Base-by-base conservation (phyloP, 2,888 invertebrate species). In the Mythimna vitellina region DNA sequence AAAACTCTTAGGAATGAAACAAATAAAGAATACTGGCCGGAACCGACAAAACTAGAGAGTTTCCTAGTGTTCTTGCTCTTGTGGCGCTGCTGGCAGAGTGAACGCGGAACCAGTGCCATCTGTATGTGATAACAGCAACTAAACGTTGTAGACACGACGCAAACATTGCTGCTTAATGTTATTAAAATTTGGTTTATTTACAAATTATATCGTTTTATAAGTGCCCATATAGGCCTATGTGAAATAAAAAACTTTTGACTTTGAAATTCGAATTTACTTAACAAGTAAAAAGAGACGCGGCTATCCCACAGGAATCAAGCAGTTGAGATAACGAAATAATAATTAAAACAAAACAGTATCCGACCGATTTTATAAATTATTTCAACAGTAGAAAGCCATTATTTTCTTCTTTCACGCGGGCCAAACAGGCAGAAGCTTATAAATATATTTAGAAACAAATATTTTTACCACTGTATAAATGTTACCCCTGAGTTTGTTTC, bases 21-120 rank as follows among this genome's bases (percentile, higher is more conserved):
- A 63, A 29, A 49, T 7, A 29, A 68, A 62, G 32, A 69, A 60
- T 56, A 32, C 53, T 70, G 53, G 56, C 20, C 4, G 9, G n/a
- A 3, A 22, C 20, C 54, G 29, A 61, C 53, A 70, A 57, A 61
- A 58, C 29, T 49, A 38, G n/a, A 57, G 58, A 20, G 25, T 56
- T 58, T 53, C 25, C 42, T 65, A 67, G 61, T 67, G 49, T 8
- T 38, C 38, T 35, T 8, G 38, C 42, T 64, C 56, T 65, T 42
- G 20, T 69, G 29, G 60, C 35, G 20, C 12, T 22, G 20, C 12
- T 22, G 35, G 22, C 46, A 29, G 17, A 29, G 29, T 35, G 12
- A 61, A 54, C 14, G 64, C 22, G 25, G 29, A 71, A 32, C 65
- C 68, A 54, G 57, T 38, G 64, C 12, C 66, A 61, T 74, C 56